These are phyloP conservation scores for Sphenodon punctatus DNA, from an alignment of 2,797 vertebrate species.

Conservation along the genomic window DNA sequence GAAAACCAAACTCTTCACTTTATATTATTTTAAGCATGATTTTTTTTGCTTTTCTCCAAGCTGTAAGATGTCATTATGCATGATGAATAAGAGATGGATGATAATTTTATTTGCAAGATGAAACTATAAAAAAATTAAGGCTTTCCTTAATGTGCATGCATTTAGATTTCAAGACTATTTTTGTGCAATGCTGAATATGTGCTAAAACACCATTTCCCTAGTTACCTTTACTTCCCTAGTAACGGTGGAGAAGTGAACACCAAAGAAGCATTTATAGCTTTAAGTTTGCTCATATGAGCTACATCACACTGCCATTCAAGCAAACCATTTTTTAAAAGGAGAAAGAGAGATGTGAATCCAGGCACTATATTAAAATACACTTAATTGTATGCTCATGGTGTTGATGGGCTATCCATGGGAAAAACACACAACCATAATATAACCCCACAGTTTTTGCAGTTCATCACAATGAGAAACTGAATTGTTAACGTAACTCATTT, in stretches of 20 bases:
- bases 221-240: conserved; percentile 67
- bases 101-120: no score
- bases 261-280: conserved; percentile 19
- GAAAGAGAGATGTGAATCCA: fast-evolving
- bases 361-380: background rate
- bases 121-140: background rate
- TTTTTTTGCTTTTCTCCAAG: background rate
- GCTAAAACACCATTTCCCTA: conserved; percentile 60
- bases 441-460: background rate
- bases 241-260: conserved; percentile 56
- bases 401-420: no score
- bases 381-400: no score
- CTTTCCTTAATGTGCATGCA: conserved; percentile 2
- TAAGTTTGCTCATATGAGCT: conserved; percentile 24
- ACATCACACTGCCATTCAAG: conserved; percentile 29
- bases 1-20: conserved; percentile 15
- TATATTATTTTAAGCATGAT: conserved; percentile 26
- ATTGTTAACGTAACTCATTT: background rate
- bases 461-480: background rate
- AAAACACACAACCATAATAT: no score
- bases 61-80: background rate
- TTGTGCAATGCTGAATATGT: conserved; percentile 52
- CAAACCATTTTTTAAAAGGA: conserved; percentile 16
- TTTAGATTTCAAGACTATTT: conserved; percentile 52
- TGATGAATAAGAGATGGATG: no score